Conservation (phyloP, 2,113 vertebrate genomes). For the Plotosus lineatus region DNA sequence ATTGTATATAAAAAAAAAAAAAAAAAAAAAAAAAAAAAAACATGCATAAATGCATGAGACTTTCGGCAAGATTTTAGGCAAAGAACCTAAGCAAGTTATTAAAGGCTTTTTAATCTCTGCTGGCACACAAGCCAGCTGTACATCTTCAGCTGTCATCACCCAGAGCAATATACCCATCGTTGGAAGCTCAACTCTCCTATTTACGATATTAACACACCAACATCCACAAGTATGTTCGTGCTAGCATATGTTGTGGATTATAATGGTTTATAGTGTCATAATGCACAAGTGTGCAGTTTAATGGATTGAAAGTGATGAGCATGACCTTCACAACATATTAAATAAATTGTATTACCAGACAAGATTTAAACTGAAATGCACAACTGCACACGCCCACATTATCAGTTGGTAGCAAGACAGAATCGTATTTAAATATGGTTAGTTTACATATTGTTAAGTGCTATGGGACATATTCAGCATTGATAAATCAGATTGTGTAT, state of each 20-base stretch:
- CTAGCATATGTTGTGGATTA: too few species aligned
- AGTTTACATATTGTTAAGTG: too few species aligned
- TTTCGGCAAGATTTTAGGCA: too few species aligned
- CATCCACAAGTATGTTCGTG: conserved; percentile 1
- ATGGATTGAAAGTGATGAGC: conserved; percentile 64
- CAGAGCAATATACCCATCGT: conserved; percentile 56
- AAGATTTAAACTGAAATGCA: neutral
- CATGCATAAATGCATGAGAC: conserved; percentile 71
- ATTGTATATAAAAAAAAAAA: conserved; percentile 73
- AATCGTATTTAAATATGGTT: too few species aligned
- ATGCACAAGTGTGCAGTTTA: conserved; percentile 67
- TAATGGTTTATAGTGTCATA: conserved; percentile 65
- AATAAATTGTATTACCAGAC: neutral
- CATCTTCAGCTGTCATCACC: conserved; percentile 69
- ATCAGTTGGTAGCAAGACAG: neutral
- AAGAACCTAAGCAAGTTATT: conserved; percentile 65
- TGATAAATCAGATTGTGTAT: too few species aligned
- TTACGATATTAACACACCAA: neutral
- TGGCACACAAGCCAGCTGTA: conserved; percentile 59
- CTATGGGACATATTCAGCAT: too few species aligned
- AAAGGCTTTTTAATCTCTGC: conserved; percentile 69
- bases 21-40: conserved; percentile 76
- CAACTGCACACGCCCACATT: neutral
- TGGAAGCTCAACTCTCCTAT: conserved; percentile 39
- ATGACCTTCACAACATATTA: conserved; percentile 56